Percentiles rank a stretch among this genome's conserved stretches.
These are phyloP conservation scores for Danio albolineatus DNA, from an alignment of 2,797 vertebrate species.

Conservation along the genomic window DNA sequence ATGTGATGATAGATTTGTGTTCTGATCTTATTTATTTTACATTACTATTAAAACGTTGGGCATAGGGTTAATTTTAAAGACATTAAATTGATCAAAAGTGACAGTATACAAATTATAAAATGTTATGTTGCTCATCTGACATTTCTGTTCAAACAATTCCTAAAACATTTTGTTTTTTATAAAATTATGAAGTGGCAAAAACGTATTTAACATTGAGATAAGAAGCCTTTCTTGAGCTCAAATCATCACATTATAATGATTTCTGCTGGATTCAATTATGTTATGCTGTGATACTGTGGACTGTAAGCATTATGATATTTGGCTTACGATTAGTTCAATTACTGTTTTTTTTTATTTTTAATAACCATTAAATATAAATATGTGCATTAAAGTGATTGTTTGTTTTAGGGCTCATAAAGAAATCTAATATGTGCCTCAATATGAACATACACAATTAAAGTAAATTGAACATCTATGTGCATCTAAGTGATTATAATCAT, in stretches of 20 bases:
- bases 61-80: not conserved
- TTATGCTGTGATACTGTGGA: not conserved
- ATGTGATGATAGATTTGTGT: too few relatives aligned
- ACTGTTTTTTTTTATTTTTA: too few relatives aligned
- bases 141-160: not conserved
- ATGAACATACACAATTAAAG: too few relatives aligned
- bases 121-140: not conserved
- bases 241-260: not conserved
- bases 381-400: too few relatives aligned
- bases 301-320: too few relatives aligned
- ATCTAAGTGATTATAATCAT: too few relatives aligned
- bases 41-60: not conserved
- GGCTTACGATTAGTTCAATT: too few relatives aligned
- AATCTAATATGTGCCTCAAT: too few relatives aligned
- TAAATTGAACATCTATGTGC: too few relatives aligned
- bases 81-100: not conserved
- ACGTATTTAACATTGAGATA: not conserved
- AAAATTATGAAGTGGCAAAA: not conserved
- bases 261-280: not conserved
- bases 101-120: not conserved
- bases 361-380: too few relatives aligned
- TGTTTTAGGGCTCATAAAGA: too few relatives aligned
- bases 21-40: not conserved
- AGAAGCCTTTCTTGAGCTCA: not conserved
- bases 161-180: not conserved